Evolutionary conservation across 2,113 vertebrate genomes (phyloP).

Genomic region (Emberiza fucata): DNA sequence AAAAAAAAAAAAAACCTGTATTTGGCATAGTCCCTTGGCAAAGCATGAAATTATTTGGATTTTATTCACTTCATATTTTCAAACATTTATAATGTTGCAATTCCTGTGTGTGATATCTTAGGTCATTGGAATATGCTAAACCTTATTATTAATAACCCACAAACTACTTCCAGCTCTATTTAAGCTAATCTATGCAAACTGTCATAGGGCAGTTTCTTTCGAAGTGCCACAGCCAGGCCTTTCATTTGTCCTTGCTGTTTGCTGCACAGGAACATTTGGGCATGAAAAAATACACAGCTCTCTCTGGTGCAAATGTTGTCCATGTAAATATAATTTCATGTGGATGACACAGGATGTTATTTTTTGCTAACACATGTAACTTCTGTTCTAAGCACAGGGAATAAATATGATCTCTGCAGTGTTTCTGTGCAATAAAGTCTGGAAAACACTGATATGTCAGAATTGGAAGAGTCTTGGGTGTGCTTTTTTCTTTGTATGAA

Average conservation of each 20-base stretch:
- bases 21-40: background rate
- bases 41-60: background rate
- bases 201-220: background rate
- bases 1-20: background rate
- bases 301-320: background rate
- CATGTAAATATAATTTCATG: background rate
- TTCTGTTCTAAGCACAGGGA: background rate
- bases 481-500: accelerated
- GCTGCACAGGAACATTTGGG: background rate
- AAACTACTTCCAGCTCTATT: background rate
- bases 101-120: background rate
- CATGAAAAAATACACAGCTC: background rate
- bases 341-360: background rate
- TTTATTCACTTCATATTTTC: background rate
- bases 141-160: background rate
- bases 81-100: background rate
- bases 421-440: background rate
- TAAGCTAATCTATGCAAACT: background rate
- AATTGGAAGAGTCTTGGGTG: background rate
- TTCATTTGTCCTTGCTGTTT: background rate
- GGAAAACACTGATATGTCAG: background rate
- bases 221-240: background rate
- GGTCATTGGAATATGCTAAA: background rate
- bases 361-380: background rate
- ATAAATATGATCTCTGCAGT: background rate